Evolutionary conservation across 2,113 vertebrate species (phyloP), one percentile per base, ranked within the genome.

Genomic region (Naja naja): DNA sequence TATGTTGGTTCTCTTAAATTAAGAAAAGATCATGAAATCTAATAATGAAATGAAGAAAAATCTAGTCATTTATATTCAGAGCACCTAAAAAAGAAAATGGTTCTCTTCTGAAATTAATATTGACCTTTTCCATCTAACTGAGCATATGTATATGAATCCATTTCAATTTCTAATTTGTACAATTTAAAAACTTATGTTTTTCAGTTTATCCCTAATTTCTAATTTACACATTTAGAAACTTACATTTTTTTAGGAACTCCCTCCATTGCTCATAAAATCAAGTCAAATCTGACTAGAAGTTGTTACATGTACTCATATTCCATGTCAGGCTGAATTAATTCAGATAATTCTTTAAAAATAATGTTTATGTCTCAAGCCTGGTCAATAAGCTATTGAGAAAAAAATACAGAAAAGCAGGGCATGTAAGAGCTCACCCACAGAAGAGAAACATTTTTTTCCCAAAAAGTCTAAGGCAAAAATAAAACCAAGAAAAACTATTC

Each of bases 261-360:
- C 95, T 96, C 92, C 94, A 95, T 93, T 95, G 93, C 94, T 96
- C 94, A 93, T 92, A 97, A 96, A 97, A 97, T 89, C 94, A 96
- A 97, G 92, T 94, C 95, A 95, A 92, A 96, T 96, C 95, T 54
- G 86, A 96, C 94, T 96, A 98, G 95, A 96, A 94, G 95, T 74
- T 74, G 14, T 93, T 95, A 96, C 96, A 93, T 96, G 95, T 93
- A 95, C 88, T 94, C 89, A 88, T 2, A 12, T 92, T 95, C 93
- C 91, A 93, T 95, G 94, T 96, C 95, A 95, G 91, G 91, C 95
- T 96, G 95, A 93, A 97, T 96, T 96, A 97, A 95, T 96, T 97
- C 95, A 95, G 93, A 94, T 90, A 92, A 95, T 95, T 92, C 94
- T 95, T 94, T 95, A 93, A 96, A 94, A 96, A 97, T 94, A 93